These are phyloP conservation scores for Anastrepha ludens DNA, from an alignment of 1,140 invertebrate species.

Conservation along the genomic window DNA sequence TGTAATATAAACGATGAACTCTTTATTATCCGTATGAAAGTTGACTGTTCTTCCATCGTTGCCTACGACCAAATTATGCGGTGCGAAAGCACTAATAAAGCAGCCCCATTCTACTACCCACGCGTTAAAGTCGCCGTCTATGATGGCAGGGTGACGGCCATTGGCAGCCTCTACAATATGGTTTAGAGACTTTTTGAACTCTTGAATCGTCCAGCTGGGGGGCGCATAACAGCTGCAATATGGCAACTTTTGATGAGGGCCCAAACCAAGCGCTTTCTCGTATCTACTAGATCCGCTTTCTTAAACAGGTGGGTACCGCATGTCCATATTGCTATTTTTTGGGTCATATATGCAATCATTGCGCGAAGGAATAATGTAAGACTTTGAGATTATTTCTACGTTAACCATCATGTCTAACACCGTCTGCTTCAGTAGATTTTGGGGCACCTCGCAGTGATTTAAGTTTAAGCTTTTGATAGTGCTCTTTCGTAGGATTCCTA, in stretches of 20 bases:
- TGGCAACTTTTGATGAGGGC: not conserved
- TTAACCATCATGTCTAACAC: not conserved
- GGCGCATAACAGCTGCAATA: not conserved
- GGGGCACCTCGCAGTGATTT: not conserved
- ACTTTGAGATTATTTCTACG: not conserved
- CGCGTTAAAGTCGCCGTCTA: not conserved
- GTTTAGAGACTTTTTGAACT: not conserved
- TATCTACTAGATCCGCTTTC: not conserved
- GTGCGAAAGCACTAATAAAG: no score
- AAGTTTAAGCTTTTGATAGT: not conserved
- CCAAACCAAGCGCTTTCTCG: not conserved
- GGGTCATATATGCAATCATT: not conserved
- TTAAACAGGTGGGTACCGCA: not conserved
- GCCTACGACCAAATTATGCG: no score
- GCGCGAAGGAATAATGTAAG: not conserved
- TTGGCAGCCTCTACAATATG: not conserved
- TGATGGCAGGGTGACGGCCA: not conserved
- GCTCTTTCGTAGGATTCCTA: not conserved
- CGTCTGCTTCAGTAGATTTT: not conserved
- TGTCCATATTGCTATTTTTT: not conserved
- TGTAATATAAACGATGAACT: no score
- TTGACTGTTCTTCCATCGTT: no score
- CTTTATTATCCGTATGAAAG: no score
- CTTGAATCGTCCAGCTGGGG: not conserved
- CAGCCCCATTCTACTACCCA: not conserved